phyloP scores from a whole-genome alignment of 2,888 invertebrate genomes.

The Drosophila tripunctata region DNA sequence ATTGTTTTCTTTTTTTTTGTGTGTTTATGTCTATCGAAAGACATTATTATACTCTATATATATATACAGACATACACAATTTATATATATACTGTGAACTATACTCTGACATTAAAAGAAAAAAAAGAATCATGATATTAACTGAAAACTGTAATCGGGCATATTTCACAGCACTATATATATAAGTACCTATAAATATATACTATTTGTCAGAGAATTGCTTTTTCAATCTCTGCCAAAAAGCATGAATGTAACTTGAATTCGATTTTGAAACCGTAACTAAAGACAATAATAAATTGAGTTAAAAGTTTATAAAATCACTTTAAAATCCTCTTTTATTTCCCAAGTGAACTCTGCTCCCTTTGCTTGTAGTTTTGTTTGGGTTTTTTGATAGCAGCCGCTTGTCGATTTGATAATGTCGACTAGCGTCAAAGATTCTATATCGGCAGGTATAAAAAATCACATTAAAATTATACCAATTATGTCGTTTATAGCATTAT shows the following conservation, averaged over 20 bases:
- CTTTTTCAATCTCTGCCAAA: constrained; percentile 47
- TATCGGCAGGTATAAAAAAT: background rate
- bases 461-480: background rate
- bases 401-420: constrained; percentile 10
- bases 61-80: constrained; percentile 1
- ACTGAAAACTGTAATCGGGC: background rate
- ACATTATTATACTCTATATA: constrained; percentile 28
- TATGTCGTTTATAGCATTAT: background rate
- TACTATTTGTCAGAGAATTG: constrained; percentile 33
- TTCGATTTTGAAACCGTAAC: constrained; percentile 55
- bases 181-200: constrained; percentile 8
- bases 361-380: background rate
- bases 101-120: background rate
- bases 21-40: constrained; percentile 16
- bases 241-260: constrained; percentile 38
- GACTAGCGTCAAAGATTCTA: background rate
- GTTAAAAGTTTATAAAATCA: constrained; percentile 65
- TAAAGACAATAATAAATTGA: constrained; percentile 70
- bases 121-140: background rate
- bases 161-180: constrained; percentile 4
- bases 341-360: background rate
- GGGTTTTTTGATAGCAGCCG: background rate
- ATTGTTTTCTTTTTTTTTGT: constrained; percentile 20
- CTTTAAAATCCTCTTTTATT: background rate
- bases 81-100: constrained; percentile 29